Conservation (phyloP, 2,888 invertebrate genomes). For the Helicoverpa assulta region DNA sequence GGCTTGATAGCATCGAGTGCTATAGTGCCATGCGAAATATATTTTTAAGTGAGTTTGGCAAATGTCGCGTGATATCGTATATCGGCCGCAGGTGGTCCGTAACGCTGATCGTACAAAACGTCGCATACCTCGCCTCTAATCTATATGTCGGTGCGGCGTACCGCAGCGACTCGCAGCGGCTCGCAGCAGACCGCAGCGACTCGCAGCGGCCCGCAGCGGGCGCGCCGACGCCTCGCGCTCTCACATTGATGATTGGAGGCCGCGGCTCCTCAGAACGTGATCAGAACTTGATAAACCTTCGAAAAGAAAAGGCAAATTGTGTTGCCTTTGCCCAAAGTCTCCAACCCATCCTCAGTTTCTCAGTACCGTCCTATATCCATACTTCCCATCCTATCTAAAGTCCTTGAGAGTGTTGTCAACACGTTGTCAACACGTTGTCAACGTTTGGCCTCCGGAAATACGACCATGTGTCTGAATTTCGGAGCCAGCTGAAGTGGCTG, state of each 20-base stretch:
- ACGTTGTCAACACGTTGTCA: too few relatives aligned
- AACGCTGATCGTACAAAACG: constrained; percentile 36
- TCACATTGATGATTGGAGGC: constrained; percentile 57
- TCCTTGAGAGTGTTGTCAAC: too few relatives aligned
- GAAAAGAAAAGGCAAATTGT: too few relatives aligned
- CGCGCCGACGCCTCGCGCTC: constrained; percentile 15
- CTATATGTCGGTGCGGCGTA: constrained; percentile 21
- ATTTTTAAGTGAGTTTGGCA: not conserved
- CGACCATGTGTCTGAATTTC: too few relatives aligned
- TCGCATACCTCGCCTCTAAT: constrained; percentile 41
- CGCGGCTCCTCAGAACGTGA: constrained; percentile 35
- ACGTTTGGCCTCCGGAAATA: too few relatives aligned
- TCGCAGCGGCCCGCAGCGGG: constrained; percentile 19
- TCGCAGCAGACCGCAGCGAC: constrained; percentile 20
- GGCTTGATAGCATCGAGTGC: not conserved
- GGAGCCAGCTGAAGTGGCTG: too few relatives aligned
- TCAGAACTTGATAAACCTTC: constrained; percentile 22
- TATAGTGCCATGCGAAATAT: not conserved
- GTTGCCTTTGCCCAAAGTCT: too few relatives aligned
- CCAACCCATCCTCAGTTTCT: too few relatives aligned
- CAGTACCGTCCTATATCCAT: too few relatives aligned
- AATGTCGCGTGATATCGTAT: not conserved
- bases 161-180: constrained; percentile 15
- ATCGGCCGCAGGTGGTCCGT: constrained; percentile 20
- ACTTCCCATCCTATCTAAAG: too few relatives aligned